Evolutionary conservation across 2,888 invertebrate species (phyloP).

Genomic region (Plagiodera versicolora): DNA sequence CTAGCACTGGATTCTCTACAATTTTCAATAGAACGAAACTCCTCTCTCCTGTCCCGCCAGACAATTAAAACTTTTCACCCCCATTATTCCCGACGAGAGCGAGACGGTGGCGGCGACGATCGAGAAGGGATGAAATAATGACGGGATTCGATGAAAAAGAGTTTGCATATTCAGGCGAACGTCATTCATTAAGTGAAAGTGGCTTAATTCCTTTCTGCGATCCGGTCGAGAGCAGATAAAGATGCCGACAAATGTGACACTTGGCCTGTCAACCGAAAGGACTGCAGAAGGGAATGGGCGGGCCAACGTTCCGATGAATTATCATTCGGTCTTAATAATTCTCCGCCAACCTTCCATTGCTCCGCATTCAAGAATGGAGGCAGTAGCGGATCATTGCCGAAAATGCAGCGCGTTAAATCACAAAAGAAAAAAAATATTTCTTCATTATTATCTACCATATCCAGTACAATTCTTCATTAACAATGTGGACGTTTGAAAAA

Average conservation of each 20-base stretch:
- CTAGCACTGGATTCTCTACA: not conserved
- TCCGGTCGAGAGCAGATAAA: conserved; percentile 35
- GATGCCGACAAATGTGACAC: conserved; percentile 42
- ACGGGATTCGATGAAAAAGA: conserved; percentile 35
- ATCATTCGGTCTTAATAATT: conserved; percentile 51
- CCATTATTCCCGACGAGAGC: conserved; percentile 25
- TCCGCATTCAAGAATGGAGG: too few species aligned
- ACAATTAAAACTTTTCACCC: conserved; percentile 35
- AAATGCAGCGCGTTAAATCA: too few species aligned
- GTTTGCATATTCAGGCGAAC: conserved; percentile 42
- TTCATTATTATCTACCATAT: too few species aligned
- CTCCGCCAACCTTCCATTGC: conserved; percentile 29
- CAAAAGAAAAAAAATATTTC: too few species aligned
- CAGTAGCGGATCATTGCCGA: too few species aligned
- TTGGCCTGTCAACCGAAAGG: conserved; percentile 27
- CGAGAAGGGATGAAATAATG: conserved; percentile 35
- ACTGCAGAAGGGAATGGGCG: conserved; percentile 26
- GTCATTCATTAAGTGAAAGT: conserved; percentile 41
- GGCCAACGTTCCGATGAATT: conserved; percentile 43
- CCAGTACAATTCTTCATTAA: too few species aligned
- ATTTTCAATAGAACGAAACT: conserved; percentile 23
- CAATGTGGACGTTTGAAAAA: too few species aligned
- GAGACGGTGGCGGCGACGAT: conserved; percentile 21
- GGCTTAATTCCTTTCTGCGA: conserved; percentile 40
- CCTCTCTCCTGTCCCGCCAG: conserved; percentile 24